These are phyloP conservation scores for Platycnemis pennipes DNA, from an alignment of 2,888 invertebrate genomes.

Conservation along the genomic window DNA sequence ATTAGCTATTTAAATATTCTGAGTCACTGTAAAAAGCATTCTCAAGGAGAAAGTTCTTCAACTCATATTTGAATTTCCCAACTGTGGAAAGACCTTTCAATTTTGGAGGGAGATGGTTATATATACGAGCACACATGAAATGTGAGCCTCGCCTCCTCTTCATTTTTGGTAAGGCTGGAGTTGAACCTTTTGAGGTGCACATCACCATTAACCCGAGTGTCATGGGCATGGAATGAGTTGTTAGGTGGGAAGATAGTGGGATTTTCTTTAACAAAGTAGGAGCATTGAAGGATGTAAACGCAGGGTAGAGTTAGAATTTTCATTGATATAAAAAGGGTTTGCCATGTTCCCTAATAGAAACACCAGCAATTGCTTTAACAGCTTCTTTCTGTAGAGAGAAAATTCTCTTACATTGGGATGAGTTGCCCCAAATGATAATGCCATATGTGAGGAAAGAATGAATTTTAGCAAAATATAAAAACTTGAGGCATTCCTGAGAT, in stretches of 20 bases:
- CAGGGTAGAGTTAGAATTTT: neutral
- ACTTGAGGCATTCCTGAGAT: no score
- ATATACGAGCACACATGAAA: neutral
- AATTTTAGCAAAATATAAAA: no score
- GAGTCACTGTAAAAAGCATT: neutral
- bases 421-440: no score
- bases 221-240: neutral
- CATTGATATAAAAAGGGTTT: neutral
- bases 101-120: constrained; percentile 48
- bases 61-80: neutral
- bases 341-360: neutral
- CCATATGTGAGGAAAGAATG: no score
- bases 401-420: no score
- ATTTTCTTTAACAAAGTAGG: neutral
- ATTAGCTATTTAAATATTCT: neutral
- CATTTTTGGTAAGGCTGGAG: neutral
- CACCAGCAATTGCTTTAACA: neutral
- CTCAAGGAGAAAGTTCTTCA: neutral
- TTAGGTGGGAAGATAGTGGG: neutral
- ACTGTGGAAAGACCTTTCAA: neutral
- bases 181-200: neutral
- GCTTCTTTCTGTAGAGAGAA: no score
- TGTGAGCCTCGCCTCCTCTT: no score
- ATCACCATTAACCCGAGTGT: neutral
- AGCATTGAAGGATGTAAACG: neutral